Percentiles rank a stretch among this genome's conserved stretches.
Evolutionary conservation across 2,797 vertebrate genomes (phyloP).

Genomic region (Capromys pilorides): DNA sequence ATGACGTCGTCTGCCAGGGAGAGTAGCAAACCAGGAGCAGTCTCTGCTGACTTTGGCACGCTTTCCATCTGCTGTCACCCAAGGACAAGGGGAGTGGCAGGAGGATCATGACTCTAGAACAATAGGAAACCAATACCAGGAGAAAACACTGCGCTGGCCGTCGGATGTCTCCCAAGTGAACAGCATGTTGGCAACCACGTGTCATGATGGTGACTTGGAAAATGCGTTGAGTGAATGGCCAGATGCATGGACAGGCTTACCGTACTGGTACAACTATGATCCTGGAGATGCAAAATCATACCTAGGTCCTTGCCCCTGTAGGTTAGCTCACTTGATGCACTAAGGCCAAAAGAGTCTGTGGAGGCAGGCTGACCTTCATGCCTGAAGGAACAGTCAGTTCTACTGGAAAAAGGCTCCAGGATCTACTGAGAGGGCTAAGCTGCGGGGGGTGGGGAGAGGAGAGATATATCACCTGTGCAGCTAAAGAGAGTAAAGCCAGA

Average conservation of each 20-base stretch:
- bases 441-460: too few species aligned
- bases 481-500: background rate
- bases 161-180: background rate
- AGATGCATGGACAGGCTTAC: background rate
- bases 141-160: background rate
- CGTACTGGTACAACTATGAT: accelerated
- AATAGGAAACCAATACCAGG: background rate
- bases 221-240: accelerated
- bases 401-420: accelerated
- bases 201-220: accelerated
- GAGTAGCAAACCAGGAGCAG: background rate
- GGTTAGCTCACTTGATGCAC: background rate
- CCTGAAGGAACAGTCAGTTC: background rate
- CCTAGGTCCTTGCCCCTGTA: background rate
- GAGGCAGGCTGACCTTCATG: too few species aligned
- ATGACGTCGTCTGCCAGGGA: background rate
- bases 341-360: background rate
- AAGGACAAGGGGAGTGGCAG: background rate
- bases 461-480: too few species aligned
- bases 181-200: accelerated
- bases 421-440: background rate
- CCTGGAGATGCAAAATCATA: background rate
- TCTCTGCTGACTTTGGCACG: background rate
- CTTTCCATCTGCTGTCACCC: background rate
- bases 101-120: background rate